Percentiles rank a stretch among this genome's conserved stretches.
These are phyloP conservation scores for Acanthurus tractus DNA, from an alignment of 2,797 vertebrate species.

Conservation along the genomic window DNA sequence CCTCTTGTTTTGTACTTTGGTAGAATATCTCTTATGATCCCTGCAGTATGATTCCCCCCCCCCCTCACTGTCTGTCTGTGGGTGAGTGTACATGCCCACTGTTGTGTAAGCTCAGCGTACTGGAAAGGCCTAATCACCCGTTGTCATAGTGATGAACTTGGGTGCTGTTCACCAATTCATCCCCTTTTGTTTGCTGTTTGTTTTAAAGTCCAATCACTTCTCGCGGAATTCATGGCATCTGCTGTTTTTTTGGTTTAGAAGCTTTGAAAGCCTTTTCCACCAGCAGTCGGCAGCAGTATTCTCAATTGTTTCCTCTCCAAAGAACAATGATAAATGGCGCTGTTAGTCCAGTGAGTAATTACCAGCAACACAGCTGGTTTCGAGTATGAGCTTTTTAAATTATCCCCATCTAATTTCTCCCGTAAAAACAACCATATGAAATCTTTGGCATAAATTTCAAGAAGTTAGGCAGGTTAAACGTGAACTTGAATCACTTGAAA, in stretches of 20 bases:
- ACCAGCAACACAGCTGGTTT: neutral
- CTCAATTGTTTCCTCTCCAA: neutral
- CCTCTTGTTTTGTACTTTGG: slow-evolving; percentile 31
- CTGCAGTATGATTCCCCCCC: slow-evolving; percentile 41
- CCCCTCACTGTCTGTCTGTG: neutral
- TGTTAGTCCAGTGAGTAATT: neutral
- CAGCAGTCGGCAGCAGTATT: slow-evolving; percentile 4
- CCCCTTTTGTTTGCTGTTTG: slow-evolving; percentile 76
- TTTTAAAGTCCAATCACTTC: slow-evolving; percentile 69
- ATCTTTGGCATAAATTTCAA: neutral
- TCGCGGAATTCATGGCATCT: slow-evolving; percentile 70
- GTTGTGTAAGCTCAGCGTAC: slow-evolving; percentile 77
- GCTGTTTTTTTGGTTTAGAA: slow-evolving; percentile 39
- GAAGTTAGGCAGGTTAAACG: neutral
- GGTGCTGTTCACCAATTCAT: slow-evolving; percentile 63
- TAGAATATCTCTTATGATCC: slow-evolving; percentile 13
- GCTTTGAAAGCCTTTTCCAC: slow-evolving; percentile 14
- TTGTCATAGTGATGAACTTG: slow-evolving; percentile 82
- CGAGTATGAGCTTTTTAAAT: neutral
- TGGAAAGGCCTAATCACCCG: slow-evolving; percentile 82
- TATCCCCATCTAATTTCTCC: neutral
- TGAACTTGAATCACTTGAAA: neutral
- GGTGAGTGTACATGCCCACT: slow-evolving; percentile 35
- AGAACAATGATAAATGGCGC: neutral
- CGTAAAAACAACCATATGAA: slow-evolving; percentile 1